These are phyloP conservation scores for Iphiclides podalirius DNA, from an alignment of 2,888 invertebrate genomes.

Conservation along the genomic window DNA sequence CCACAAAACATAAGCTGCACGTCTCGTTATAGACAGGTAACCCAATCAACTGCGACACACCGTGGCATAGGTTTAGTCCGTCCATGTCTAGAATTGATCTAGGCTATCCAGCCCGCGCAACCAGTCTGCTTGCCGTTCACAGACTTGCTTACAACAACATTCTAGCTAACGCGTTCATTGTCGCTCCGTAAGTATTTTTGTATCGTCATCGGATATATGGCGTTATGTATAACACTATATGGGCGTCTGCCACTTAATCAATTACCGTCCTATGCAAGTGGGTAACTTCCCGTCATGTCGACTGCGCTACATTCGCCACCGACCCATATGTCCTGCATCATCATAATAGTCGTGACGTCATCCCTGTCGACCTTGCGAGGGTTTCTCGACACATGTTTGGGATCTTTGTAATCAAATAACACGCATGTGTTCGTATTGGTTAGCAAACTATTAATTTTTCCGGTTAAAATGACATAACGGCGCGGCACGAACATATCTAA, in stretches of 20 bases:
- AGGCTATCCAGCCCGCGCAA: constrained; percentile 9
- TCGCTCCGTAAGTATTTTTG: constrained; percentile 37
- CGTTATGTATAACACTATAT: constrained; percentile 31
- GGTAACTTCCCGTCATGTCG: constrained; percentile 49
- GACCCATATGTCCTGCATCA: constrained; percentile 62
- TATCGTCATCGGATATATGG: constrained; percentile 47
- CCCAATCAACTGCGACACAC: not conserved
- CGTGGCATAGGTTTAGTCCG: constrained; percentile 2
- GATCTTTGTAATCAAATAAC: constrained; percentile 55
- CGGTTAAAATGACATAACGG: not conserved
- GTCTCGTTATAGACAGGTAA: not conserved
- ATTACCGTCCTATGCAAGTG: constrained; percentile 41
- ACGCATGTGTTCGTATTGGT: constrained; percentile 40
- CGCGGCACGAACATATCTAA: not conserved
- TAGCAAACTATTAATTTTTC: not conserved
- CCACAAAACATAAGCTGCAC: not conserved
- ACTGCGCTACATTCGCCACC: constrained; percentile 35
- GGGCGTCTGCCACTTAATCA: constrained; percentile 58
- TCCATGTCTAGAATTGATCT: constrained; percentile 6
- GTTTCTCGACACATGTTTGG: constrained; percentile 50
- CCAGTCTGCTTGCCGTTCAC: constrained; percentile 20
- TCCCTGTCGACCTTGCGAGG: constrained; percentile 59
- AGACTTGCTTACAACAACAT: constrained; percentile 11
- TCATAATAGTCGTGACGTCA: constrained; percentile 66
- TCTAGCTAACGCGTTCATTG: constrained; percentile 33